These are phyloP conservation scores for Alouatta palliata DNA, from an alignment of 2,113 vertebrate genomes.

Conservation along the genomic window DNA sequence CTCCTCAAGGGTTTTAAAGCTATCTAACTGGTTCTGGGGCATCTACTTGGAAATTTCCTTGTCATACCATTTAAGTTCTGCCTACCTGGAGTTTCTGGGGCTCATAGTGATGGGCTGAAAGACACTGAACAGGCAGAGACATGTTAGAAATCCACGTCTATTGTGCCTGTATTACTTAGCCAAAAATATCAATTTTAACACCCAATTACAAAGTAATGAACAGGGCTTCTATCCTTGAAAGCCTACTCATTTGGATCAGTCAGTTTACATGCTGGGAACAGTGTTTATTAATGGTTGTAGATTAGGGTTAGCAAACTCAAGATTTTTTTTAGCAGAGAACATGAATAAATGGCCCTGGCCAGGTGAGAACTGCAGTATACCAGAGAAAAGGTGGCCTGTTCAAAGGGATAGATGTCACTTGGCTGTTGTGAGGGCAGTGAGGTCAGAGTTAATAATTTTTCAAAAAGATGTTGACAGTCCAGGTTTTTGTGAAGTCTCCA, in stretches of 20 bases:
- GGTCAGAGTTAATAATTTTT: background rate
- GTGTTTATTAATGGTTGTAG: background rate
- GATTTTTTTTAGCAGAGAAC: background rate
- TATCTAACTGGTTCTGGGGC: background rate
- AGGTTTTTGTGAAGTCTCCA: background rate
- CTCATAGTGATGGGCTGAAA: no score
- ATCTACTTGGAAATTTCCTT: background rate
- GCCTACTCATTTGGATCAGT: background rate
- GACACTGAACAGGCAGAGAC: background rate
- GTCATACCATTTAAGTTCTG: background rate
- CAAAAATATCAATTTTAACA: background rate
- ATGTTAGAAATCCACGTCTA: background rate
- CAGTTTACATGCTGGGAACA: background rate
- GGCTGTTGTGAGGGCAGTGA: background rate
- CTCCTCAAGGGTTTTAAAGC: background rate
- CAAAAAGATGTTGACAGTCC: background rate
- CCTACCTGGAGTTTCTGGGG: no score
- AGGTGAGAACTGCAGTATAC: background rate
- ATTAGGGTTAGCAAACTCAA: background rate
- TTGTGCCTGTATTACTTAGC: background rate
- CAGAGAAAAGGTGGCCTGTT: background rate
- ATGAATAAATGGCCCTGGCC: background rate
- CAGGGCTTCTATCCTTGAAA: background rate
- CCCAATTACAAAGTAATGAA: background rate
- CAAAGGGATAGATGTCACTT: background rate